Evolutionary conservation across 1,140 invertebrate genomes (phyloP), one percentile per base, ranked within the genome.

Genomic region (Dreissena polymorpha): DNA sequence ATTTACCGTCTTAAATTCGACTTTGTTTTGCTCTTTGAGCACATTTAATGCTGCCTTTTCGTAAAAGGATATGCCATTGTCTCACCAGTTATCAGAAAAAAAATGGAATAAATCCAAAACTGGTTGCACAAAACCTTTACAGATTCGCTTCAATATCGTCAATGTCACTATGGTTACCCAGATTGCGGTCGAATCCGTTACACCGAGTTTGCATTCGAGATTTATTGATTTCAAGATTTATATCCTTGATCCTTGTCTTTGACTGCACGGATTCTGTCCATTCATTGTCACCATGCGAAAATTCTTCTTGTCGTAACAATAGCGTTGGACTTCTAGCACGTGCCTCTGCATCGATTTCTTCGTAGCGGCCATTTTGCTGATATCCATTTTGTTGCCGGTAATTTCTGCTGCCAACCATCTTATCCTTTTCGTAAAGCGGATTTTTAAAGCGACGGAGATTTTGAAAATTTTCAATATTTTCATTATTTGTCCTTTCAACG

Each of bases 361-460:
- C 29, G 29, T 80, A 80, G 16, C 53, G 23, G 72, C 70, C 78
- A 51, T 60, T 49, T 10, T 72, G 55, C 12, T 57, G 14, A 67
- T 50, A 72, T 0, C 57, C 53, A 18, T n/a, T 60, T 49, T 70
- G 65, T 2, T 57, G 55, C 5, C 68, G 67, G 53, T 49, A 63
- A 25, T 72, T 80, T 13, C 78, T 51, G 29, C 50, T 80, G n/a
- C 78, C 78, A 6, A 72, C 69, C 68, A 72, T 72, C 49, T 72
- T 80, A 27, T 80, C 78, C 23, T 71, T 80, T 51, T 80, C 78
- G 23, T 80, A 80, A 8, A 80, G 57, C 0, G 78, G 78, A 27
- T 80, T 80, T 64, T 80, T 80, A 39, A 70, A 80, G 6, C 78
- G 53, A 14, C 78, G 67, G 13, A 80, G 65, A 53, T 80, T 80